Conservation (phyloP, 2,113 vertebrate species). For the Ammodramus savannarum region DNA sequence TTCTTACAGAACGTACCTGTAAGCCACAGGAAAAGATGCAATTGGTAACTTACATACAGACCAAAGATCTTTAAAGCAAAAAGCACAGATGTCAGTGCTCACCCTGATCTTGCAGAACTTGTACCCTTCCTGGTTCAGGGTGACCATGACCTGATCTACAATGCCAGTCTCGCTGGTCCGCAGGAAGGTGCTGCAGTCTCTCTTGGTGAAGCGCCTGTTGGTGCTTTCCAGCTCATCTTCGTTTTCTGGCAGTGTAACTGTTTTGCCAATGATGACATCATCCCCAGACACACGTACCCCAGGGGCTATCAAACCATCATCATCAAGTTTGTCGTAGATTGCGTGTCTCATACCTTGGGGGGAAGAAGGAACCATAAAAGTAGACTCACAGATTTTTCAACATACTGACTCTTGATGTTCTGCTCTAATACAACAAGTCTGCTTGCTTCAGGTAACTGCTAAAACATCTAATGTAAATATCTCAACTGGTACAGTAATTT, state of each 20-base stretch:
- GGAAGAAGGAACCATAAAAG: background rate
- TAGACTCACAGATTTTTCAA: background rate
- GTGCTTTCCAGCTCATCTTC: slow-evolving; percentile 95
- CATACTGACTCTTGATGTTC: background rate
- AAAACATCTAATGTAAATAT: background rate
- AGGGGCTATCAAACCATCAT: slow-evolving; percentile 94
- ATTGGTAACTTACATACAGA: background rate
- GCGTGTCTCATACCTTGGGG: slow-evolving; percentile 92
- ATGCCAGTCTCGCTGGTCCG: slow-evolving; percentile 97
- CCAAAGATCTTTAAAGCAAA: background rate
- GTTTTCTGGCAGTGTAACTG: slow-evolving; percentile 92
- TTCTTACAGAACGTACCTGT: slow-evolving; percentile 94
- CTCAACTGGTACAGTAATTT: background rate
- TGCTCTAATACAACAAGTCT: background rate
- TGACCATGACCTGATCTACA: slow-evolving; percentile 99
- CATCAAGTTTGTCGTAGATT: slow-evolving; percentile 97
- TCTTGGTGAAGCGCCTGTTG: slow-evolving; percentile 92
- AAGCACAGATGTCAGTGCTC: background rate
- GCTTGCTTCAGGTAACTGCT: background rate
- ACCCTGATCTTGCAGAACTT: slow-evolving; percentile 99
- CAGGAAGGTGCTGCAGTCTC: slow-evolving; percentile 96
- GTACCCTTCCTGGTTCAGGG: slow-evolving; percentile 97
- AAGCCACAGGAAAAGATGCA: slow-evolving; percentile 6
- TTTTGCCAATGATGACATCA: slow-evolving; percentile 99
- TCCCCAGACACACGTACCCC: slow-evolving; percentile 97